These are phyloP conservation scores for Mastomys coucha DNA, from an alignment of 2,113 vertebrate species.

Conservation along the genomic window DNA sequence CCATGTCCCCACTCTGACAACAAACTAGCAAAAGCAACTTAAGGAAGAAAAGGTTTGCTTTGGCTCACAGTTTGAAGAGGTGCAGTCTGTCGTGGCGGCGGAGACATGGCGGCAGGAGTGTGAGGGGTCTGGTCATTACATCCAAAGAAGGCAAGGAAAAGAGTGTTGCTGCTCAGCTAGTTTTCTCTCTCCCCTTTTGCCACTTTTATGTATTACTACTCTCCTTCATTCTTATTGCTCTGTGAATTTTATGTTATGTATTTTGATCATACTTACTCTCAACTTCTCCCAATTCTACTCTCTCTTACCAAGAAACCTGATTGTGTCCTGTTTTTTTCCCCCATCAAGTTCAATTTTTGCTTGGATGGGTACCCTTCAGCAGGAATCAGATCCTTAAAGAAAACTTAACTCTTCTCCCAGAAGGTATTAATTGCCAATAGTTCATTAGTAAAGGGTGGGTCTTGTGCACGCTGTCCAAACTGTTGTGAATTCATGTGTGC, in stretches of 20 bases:
- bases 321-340: not conserved
- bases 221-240: not conserved
- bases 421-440: not conserved
- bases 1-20: not conserved
- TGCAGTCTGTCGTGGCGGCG: not conserved
- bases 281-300: not conserved
- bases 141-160: not conserved
- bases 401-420: not conserved
- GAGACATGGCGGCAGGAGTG: not conserved
- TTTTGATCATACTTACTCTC: not conserved
- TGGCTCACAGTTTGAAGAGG: not conserved
- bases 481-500: not conserved
- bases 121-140: not conserved
- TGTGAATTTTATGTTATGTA: not conserved
- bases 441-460: not conserved
- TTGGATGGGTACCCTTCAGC: not conserved
- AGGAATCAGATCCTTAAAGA: not conserved
- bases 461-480: not conserved
- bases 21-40: not conserved
- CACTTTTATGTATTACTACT: not conserved
- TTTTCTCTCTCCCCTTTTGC: not conserved
- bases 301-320: not conserved
- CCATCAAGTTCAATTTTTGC: not conserved
- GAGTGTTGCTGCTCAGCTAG: not conserved
- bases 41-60: not conserved